phyloP scores from a whole-genome alignment of 2,888 invertebrate genomes.

The Pristionchus mayeri region DNA sequence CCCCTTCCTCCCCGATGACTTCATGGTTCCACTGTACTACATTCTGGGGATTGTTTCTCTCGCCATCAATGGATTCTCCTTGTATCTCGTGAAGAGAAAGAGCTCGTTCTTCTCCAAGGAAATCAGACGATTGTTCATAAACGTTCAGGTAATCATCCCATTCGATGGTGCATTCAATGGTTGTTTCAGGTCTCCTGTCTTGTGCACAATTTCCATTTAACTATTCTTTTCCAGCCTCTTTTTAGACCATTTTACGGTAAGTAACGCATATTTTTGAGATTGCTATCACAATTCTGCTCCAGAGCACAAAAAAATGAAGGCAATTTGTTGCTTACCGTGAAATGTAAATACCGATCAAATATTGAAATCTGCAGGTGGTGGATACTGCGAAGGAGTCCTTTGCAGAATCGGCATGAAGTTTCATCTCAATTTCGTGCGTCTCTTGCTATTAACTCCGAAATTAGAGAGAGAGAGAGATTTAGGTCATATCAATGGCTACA shows the following conservation, averaged over 20 bases:
- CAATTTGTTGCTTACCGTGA: too few relatives aligned
- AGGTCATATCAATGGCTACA: not conserved
- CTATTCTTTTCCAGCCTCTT: not conserved
- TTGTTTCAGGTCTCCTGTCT: not conserved
- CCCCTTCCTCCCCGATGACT: not conserved
- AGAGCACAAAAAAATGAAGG: too few relatives aligned
- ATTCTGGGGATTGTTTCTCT: not conserved
- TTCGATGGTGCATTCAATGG: not conserved
- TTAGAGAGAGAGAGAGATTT: not conserved
- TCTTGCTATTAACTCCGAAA: not conserved
- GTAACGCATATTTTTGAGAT: not conserved
- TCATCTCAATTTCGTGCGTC: not conserved
- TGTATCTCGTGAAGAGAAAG: conserved; percentile 5
- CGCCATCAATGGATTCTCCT: not conserved
- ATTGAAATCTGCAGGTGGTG: not conserved
- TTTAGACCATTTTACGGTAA: not conserved
- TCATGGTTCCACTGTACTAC: not conserved
- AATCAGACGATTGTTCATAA: not conserved
- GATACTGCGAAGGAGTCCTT: not conserved
- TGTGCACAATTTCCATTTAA: not conserved
- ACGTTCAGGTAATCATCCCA: not conserved
- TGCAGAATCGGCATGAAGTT: not conserved
- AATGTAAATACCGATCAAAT: too few relatives aligned
- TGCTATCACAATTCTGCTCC: not conserved
- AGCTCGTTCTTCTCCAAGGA: not conserved